A percentile compares a stretch with the other conserved stretches of the same genome.
Evolutionary conservation across 2,113 vertebrate species (phyloP).

Genomic region (Sialia sialis): DNA sequence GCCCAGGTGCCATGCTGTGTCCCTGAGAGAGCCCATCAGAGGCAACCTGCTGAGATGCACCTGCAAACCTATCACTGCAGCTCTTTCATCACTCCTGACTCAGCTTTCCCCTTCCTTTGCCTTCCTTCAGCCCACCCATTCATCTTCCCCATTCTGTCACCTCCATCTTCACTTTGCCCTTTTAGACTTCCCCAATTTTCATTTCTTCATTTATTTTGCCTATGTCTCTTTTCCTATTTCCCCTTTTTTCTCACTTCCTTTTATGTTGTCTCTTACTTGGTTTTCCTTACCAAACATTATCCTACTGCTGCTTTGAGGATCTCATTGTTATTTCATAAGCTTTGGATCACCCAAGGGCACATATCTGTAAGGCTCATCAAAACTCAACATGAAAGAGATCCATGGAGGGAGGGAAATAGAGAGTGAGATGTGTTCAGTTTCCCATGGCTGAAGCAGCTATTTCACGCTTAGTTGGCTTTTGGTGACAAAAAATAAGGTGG

Average conservation of each 20-base stretch:
- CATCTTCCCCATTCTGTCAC: not conserved
- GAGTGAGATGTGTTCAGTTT: not conserved
- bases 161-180: not conserved
- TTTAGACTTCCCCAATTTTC: not conserved
- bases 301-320: not conserved
- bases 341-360: not conserved
- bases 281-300: not conserved
- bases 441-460: not conserved
- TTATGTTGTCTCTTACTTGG: not conserved
- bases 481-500: not conserved
- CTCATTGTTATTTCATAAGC: not conserved
- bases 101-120: not conserved
- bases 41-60: constrained; percentile 66
- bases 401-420: not conserved
- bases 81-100: not conserved
- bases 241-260: not conserved
- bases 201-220: not conserved
- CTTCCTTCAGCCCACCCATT: not conserved
- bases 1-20: constrained; percentile 67
- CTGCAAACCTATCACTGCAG: constrained; percentile 52
- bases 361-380: not conserved
- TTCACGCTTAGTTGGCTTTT: not conserved
- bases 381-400: not conserved
- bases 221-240: not conserved
- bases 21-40: constrained; percentile 56